A percentile compares a stretch with the other conserved stretches of the same genome.
Conservation (phyloP, 2,797 vertebrate genomes). For the Craterocephalus amniculus region DNA sequence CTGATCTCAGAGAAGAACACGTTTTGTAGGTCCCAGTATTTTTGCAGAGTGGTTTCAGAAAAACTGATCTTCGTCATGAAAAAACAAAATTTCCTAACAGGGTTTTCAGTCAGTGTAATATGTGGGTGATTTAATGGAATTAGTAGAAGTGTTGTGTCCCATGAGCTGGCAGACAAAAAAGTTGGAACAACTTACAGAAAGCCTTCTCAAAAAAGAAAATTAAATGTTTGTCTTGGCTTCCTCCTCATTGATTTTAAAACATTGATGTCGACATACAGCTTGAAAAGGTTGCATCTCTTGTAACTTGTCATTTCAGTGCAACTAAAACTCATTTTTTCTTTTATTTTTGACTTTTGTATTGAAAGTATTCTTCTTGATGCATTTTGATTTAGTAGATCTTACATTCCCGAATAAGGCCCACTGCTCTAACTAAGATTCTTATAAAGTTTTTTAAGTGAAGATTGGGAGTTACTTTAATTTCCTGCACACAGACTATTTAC, state of each 20-base stretch:
- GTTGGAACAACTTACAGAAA: no score
- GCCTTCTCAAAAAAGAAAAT: no score
- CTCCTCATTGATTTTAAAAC: background rate
- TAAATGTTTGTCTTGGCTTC: background rate
- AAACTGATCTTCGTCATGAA: background rate
- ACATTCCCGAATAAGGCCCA: background rate
- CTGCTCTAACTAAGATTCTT: background rate
- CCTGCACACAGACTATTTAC: background rate
- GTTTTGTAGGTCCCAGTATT: background rate
- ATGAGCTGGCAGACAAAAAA: background rate
- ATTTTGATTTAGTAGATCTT: background rate
- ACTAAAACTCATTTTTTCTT: background rate
- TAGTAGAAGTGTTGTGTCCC: no score
- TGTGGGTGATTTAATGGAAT: no score
- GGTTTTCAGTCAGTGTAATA: no score
- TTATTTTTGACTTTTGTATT: background rate
- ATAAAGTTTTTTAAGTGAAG: background rate
- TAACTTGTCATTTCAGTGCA: background rate
- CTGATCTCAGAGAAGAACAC: background rate
- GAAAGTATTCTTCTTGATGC: background rate
- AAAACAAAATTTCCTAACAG: no score
- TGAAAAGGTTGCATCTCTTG: background rate
- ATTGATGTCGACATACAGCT: background rate
- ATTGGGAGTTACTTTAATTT: background rate
- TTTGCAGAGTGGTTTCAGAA: background rate